Evolutionary conservation across 2,113 vertebrate genomes (phyloP), one percentile per base, ranked within the genome.

Genomic region (Vulpes vulpes): DNA sequence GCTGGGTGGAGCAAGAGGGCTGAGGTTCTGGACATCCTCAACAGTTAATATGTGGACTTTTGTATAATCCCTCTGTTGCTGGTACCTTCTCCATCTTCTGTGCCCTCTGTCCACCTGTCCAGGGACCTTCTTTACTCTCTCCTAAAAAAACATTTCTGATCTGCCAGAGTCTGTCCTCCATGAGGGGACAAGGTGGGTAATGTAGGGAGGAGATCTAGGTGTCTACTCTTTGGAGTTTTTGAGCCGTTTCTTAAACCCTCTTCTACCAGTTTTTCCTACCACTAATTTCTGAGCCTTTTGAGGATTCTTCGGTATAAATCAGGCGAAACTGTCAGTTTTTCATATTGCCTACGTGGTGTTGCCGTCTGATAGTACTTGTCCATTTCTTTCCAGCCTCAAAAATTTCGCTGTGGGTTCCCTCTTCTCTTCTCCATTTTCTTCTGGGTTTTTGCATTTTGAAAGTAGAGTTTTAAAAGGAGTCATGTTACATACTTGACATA

Each of bases 281-380:
- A 51, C 76, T 96, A 1, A 64, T 84, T 71, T 93, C 71, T 73
- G 92, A 91, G 43, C 14, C n/a, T 93, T 71, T 64, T 64, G 32
- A 69, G 43, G 71, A 79, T 90, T 84, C 53, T 69, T 65, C 35
- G 25, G 5, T 62, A 51, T 62, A 78, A 79, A 79, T 90, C 55
- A 60, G 49, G 35, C 84, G 62, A 85, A 62, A 55, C 43, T 43
- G 69, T 90, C 20, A n/a, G 60, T 30, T 76, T 76, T 85, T 81
- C 62, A 65, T n/a, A n/a, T 69, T 55, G 32, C 62, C 6, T 22
- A 20, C 57, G 27, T 89, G 32, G 32, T 67, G 78, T 96, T 79
- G 7, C 35, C 59, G 16, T 25, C 14, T 64, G 64, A 6, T 71
- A 38, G 8, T 90, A 69, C 43, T 80, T 71, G 71, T 78, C 20